phyloP scores from a whole-genome alignment of 2,888 invertebrate species.

The Heliothis peltigera region DNA sequence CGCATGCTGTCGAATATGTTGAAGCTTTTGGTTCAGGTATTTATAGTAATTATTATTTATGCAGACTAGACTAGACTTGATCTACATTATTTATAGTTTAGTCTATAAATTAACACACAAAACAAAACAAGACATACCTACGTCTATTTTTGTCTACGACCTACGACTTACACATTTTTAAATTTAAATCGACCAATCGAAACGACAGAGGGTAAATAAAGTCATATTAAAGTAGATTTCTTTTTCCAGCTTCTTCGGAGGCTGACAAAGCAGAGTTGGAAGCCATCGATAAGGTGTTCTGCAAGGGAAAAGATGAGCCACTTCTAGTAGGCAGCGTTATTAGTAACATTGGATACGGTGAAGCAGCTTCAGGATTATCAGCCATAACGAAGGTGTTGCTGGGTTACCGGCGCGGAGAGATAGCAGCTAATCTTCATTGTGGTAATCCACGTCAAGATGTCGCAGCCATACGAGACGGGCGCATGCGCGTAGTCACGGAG shows the following conservation, averaged over 20 bases:
- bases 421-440: constrained; percentile 93
- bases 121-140: too few species aligned
- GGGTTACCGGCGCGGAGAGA: constrained; percentile 91
- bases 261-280: constrained; percentile 92
- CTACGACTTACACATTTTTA: too few species aligned
- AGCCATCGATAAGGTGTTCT: constrained; percentile 90
- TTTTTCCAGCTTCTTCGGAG: constrained; percentile 80
- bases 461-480: constrained; percentile 84
- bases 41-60: background rate
- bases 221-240: background rate
- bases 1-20: constrained; percentile 92
- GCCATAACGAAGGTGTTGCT: constrained; percentile 90
- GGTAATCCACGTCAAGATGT: constrained; percentile 87
- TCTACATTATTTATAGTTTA: background rate
- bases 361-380: constrained; percentile 86
- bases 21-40: constrained; percentile 95
- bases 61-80: background rate
- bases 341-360: constrained; percentile 85
- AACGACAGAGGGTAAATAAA: background rate
- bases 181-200: too few species aligned
- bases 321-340: constrained; percentile 89
- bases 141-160: too few species aligned
- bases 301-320: constrained; percentile 87
- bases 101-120: too few species aligned
- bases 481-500: constrained; percentile 90